Evolutionary conservation across 2,888 invertebrate species (phyloP).

Genomic region (Hypsopygia costalis): DNA sequence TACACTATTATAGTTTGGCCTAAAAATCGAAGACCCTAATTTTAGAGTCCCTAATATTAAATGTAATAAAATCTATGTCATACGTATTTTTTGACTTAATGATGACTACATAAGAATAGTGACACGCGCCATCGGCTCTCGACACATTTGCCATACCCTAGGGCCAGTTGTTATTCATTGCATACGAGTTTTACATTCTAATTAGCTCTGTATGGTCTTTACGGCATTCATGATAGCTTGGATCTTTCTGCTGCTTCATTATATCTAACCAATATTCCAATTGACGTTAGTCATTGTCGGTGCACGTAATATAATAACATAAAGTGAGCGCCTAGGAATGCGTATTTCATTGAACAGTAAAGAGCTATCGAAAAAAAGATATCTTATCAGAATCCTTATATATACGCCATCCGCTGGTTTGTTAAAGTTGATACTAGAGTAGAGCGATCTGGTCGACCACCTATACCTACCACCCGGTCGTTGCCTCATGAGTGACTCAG

Average conservation of each 20-base stretch:
- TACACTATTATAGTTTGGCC: too few species aligned
- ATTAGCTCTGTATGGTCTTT: slow-evolving; percentile 48
- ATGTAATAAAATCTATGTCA: too few species aligned
- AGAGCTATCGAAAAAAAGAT: neutral
- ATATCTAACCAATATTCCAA: too few species aligned
- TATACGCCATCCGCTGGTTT: neutral
- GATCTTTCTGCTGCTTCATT: neutral
- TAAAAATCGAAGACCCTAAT: too few species aligned
- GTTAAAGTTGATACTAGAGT: slow-evolving; percentile 2
- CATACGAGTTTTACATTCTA: slow-evolving; percentile 55
- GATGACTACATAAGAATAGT: too few species aligned
- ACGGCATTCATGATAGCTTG: slow-evolving; percentile 25
- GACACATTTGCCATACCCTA: slow-evolving; percentile 28
- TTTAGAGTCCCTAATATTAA: too few species aligned
- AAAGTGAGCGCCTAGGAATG: too few species aligned
- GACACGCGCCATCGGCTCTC: slow-evolving; percentile 46
- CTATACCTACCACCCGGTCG: slow-evolving; percentile 30
- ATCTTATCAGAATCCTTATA: neutral
- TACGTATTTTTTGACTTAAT: too few species aligned
- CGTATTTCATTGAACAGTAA: slow-evolving; percentile 1
- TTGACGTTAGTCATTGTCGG: neutral
- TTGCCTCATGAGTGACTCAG: slow-evolving; percentile 64
- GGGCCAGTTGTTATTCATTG: slow-evolving; percentile 38
- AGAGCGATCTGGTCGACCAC: slow-evolving; percentile 3
- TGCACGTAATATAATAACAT: neutral